Percentiles rank a stretch among this genome's conserved stretches.
Conservation (phyloP, 2,888 invertebrate species). For the Ormyrus labotus region DNA sequence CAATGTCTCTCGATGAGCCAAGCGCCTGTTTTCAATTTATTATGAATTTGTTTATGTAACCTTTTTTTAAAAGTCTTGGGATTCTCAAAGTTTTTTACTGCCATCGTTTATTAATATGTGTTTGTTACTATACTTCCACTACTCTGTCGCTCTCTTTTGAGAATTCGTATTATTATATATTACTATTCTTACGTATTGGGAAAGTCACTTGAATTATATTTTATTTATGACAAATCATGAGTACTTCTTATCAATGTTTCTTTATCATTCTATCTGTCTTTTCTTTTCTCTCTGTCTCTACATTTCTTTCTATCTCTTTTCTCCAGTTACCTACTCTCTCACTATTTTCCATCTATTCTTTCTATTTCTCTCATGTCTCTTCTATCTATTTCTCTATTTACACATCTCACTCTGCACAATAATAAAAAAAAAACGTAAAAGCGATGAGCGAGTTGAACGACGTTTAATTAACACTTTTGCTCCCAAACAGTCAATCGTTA, state of each 20-base stretch:
- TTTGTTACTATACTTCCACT: constrained; percentile 27
- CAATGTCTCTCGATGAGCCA: constrained; percentile 42
- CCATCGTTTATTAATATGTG: constrained; percentile 33
- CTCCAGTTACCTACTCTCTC: constrained; percentile 35
- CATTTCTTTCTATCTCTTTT: constrained; percentile 27
- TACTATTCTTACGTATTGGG: constrained; percentile 19
- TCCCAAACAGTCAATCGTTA: constrained; percentile 21
- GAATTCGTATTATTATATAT: constrained; percentile 22
- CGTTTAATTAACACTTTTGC: constrained; percentile 41
- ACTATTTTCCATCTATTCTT: constrained; percentile 70
- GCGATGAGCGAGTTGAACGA: constrained; percentile 51
- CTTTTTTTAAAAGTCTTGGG: constrained; percentile 17
- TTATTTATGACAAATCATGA: constrained; percentile 40
- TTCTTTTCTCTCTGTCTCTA: constrained; percentile 46
- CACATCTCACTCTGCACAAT: constrained; percentile 55
- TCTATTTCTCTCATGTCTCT: constrained; percentile 74
- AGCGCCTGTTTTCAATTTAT: not conserved
- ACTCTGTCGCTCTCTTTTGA: constrained; percentile 35
- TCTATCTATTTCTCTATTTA: constrained; percentile 67
- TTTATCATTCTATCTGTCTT: constrained; percentile 41
- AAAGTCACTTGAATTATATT: constrained; percentile 31
- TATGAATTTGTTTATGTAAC: not conserved
- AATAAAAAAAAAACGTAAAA: constrained; percentile 38
- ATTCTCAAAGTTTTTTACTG: constrained; percentile 7
- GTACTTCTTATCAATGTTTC: constrained; percentile 46